phyloP scores from a whole-genome alignment of 2,113 vertebrate genomes.

The Pangasianodon hypophthalmus region DNA sequence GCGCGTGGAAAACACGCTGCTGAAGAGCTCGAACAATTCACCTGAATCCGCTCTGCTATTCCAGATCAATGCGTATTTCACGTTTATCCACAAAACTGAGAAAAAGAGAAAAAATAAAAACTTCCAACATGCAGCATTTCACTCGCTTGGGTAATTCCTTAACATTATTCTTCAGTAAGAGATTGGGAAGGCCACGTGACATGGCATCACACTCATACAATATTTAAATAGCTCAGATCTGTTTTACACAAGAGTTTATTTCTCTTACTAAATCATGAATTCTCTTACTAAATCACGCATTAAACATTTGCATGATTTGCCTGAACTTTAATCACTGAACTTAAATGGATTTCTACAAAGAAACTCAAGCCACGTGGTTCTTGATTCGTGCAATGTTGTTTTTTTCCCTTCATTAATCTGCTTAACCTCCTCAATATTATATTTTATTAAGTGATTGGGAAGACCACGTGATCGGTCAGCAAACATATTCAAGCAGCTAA shows the following conservation, averaged over 20 bases:
- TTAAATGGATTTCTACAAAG: background rate
- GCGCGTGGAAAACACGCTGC: constrained; percentile 15
- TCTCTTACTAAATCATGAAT: background rate
- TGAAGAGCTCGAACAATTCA: background rate
- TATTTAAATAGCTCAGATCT: background rate
- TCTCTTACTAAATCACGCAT: background rate
- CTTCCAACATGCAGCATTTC: background rate
- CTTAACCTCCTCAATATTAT: too few relatives aligned
- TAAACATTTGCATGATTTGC: background rate
- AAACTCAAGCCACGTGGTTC: background rate
- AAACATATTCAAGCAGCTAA: background rate
- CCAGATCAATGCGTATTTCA: background rate
- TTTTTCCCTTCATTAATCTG: background rate
- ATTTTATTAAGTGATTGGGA: background rate
- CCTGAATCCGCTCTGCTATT: background rate
- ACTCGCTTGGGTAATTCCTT: background rate
- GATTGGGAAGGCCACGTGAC: constrained; percentile 1
- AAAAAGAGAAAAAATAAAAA: background rate
- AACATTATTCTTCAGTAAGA: background rate
- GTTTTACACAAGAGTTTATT: background rate
- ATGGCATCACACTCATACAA: background rate
- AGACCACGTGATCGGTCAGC: background rate
- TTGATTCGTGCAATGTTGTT: background rate
- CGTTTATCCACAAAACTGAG: background rate
- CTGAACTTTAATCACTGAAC: background rate